phyloP scores from a whole-genome alignment of 2,888 invertebrate genomes.

The Eristalinus aeneus region DNA sequence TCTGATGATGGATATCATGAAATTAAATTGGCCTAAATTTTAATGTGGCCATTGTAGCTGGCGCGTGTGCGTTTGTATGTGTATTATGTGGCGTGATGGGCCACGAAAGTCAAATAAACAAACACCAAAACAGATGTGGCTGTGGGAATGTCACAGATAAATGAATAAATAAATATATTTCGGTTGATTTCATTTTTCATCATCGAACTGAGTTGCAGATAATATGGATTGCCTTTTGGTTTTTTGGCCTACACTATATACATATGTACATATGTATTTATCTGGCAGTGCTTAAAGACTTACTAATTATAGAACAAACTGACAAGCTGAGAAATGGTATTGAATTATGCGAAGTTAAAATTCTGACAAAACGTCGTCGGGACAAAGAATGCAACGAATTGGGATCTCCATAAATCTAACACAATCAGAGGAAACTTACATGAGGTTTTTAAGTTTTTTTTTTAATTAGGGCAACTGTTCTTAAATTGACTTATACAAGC shows the following conservation, averaged over 20 bases:
- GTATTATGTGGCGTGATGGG: neutral
- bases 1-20: neutral
- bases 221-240: neutral
- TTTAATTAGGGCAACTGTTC: no score
- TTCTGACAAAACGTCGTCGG: no score
- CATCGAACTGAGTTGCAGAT: neutral
- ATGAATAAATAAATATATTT: neutral
- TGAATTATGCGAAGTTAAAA: no score
- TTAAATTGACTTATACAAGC: no score
- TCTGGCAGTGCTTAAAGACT: neutral
- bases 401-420: neutral
- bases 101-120: slow-evolving; percentile 4
- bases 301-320: neutral
- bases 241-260: no score
- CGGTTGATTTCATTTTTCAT: neutral
- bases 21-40: slow-evolving; percentile 21
- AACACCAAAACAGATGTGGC: neutral
- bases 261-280: neutral
- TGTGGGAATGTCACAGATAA: neutral
- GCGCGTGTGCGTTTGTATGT: neutral
- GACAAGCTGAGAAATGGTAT: neutral
- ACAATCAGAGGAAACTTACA: no score
- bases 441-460: no score
- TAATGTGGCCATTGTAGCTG: neutral
- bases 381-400: no score